Conservation (phyloP, 2,113 vertebrate species). For the Pygoscelis antarcticus region DNA sequence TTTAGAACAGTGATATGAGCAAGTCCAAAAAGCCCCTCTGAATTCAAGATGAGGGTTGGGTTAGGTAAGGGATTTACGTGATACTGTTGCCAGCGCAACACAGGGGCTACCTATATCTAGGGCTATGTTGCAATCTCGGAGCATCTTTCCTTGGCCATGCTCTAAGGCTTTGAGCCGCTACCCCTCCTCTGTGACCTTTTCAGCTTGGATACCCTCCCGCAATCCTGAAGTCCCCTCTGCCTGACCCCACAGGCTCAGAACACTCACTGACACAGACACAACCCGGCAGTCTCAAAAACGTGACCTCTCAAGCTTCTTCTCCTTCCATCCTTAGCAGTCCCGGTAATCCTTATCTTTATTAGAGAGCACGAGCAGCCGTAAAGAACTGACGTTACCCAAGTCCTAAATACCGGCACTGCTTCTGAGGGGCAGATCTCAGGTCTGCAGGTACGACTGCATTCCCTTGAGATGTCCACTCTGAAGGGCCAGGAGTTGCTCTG, state of each 20-base stretch:
- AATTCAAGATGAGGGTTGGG: background rate
- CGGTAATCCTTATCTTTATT: background rate
- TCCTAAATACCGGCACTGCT: background rate
- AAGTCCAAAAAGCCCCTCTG: background rate
- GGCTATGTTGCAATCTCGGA: background rate
- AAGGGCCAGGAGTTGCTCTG: background rate
- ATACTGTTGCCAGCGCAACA: background rate
- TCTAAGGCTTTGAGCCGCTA: background rate
- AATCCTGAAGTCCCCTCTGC: background rate
- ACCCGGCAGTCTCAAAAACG: background rate
- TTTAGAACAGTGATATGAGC: background rate
- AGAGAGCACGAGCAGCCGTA: background rate
- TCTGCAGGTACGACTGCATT: background rate
- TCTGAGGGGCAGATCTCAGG: background rate
- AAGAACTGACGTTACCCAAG: background rate
- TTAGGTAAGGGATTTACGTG: background rate
- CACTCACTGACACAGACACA: background rate
- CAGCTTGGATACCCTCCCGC: background rate
- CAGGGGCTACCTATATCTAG: background rate
- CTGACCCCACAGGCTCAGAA: background rate
- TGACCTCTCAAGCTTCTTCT: background rate
- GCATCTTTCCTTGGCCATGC: background rate
- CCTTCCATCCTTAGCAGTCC: background rate
- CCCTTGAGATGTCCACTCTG: background rate
- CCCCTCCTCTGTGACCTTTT: background rate